Base-by-base conservation (phyloP, 2,888 invertebrate genomes). In the Pyrrhosoma nymphula region DNA sequence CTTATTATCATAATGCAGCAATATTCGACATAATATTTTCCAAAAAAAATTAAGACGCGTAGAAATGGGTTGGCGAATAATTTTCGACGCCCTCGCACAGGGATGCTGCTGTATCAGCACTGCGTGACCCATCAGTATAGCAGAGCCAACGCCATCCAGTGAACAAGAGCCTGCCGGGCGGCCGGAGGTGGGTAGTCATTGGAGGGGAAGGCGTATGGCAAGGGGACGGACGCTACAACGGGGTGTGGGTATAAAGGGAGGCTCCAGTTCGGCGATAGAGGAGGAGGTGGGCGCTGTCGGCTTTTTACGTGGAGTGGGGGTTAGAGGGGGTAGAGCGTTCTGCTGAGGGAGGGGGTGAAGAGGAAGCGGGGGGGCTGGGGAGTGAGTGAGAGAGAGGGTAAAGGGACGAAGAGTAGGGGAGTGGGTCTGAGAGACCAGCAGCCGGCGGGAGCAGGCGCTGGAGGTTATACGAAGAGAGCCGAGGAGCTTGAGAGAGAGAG, bases 361-460 rank as follows among this genome's bases (percentile, higher is more conserved):
- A n/a, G 69, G 91, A 63, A 91, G 60, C 47, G 91, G 91, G 23
- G 69, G 93, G 69, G 69, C 47, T 30, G 63, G 63, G 93, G 69
- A 69, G 93, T 35, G 60, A 60, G 90, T n/a, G 56, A 90, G 91
- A 55, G 89, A 35, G 82, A 82, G 82, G 35, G 82, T 35, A 35
- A 20, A 30, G 82, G 35, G 35, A 35, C 30, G 82, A 56, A 39
- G 89, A 69, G 93, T 93, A 93, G 93, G 93, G 93, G 93, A 93
- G 93, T 93, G 93, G 93, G 93, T 93, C 93, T 93, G 35, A 93
- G 93, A 93, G 93, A 93, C 93, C 93, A 93, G 93, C 93, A 93
- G 93, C 93, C 93, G 93, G 93, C 93, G 93, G 93, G 69, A 93
- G 93, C 93, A 93, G 93, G 93, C 93, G 93, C 93, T 93, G 93